Base-by-base conservation (phyloP, 2,888 invertebrate species). In the Macropis europaea region DNA sequence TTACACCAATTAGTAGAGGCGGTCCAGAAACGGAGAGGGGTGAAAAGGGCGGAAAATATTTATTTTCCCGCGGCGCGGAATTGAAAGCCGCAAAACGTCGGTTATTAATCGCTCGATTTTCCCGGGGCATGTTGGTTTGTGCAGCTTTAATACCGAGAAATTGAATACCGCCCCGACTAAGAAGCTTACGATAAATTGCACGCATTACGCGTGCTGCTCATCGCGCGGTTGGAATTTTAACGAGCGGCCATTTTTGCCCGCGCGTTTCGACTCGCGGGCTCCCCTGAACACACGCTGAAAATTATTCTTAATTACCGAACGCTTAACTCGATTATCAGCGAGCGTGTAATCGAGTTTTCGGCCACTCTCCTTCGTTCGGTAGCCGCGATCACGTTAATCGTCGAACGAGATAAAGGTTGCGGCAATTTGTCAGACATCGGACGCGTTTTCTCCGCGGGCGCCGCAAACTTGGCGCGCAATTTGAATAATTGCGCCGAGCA, bases 181-280 rank as follows among this genome's bases (percentile, higher is more conserved):
- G 52, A 56, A 53, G 61, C 57, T 62, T 50, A 28, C 70, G 45
- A 63, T 73, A 60, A 70, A 63, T 70, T 53, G 48, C 53, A 56
- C 48, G 13, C 50, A 60, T 71, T 61, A 53, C 52, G 67, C 43
- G n/a, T n/a, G 47, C 52, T 9, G 3, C 36, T 48, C 48, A 30
- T 30, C 47, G 45, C 13, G 45, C 15, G 22, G 38, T 26, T 57
- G 61, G 71, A 72, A 72, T 72, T 56, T 69, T 67, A 70, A 70
- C 53, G 53, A 67, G 52, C 36, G 9, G 11, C 3, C 22, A 43
- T 22, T 13, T 40, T 40, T 40, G 17, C 43, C 24, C 15, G 15
- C 47, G 13, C 24, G n/a, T 17, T 43, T 36, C 13, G 17, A 26
- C 19, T 43, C 34, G 34, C 42, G 42, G n/a, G n/a, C 38, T 53